Evolutionary conservation across 2,888 invertebrate species (phyloP).

Genomic region (Atrina japonica): DNA sequence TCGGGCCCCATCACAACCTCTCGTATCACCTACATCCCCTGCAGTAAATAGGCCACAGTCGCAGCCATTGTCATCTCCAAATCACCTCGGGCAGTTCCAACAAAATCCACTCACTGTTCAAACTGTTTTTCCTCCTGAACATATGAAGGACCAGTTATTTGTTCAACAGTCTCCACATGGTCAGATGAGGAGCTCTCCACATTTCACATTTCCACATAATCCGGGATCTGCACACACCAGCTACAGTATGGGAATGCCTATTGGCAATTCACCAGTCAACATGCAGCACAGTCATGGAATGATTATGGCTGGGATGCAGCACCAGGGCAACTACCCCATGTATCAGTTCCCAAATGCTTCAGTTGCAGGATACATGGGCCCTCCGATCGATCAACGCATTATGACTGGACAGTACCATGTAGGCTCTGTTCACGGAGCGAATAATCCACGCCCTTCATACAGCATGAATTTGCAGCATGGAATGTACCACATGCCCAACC

Average conservation of each 20-base stretch:
- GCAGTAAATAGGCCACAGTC: background rate
- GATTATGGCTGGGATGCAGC: conserved; percentile 2
- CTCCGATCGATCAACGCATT: background rate
- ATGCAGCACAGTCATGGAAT: background rate
- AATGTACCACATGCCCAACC: conserved; percentile 31
- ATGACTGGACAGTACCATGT: too few species aligned
- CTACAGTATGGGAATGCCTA: conserved; percentile 5
- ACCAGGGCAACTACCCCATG: conserved; percentile 11
- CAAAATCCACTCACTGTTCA: conserved; percentile 44
- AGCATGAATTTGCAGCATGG: conserved; percentile 6
- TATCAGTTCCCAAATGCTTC: conserved; percentile 1
- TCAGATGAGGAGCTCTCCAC: conserved; percentile 23
- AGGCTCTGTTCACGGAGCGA: background rate
- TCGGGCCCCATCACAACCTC: conserved; percentile 8
- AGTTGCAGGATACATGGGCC: background rate
- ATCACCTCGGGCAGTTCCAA: background rate
- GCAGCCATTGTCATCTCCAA: conserved; percentile 1
- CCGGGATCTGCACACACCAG: background rate
- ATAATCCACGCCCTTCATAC: background rate
- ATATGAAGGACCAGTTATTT: conserved; percentile 39
- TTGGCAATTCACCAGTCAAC: conserved; percentile 15
- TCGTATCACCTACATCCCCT: background rate
- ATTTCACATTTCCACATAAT: conserved; percentile 15
- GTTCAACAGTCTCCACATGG: conserved; percentile 39
- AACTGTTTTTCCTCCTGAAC: conserved; percentile 43